Percentiles rank a stretch among this genome's conserved stretches.
Evolutionary conservation across 2,113 vertebrate genomes (phyloP).

Genomic region (Coreoperca whiteheadi): DNA sequence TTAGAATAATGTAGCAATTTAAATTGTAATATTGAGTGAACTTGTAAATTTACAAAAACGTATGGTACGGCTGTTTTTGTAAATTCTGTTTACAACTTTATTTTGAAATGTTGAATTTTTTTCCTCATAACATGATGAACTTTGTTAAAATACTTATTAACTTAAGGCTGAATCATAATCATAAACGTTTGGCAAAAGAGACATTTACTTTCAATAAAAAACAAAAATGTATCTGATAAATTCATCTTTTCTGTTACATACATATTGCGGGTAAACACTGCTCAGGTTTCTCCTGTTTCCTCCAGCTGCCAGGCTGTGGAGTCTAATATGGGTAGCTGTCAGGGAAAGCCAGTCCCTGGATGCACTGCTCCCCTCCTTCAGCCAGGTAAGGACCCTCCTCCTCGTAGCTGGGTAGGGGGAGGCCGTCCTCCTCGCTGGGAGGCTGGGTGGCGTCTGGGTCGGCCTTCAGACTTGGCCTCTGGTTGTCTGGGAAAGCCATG

Average conservation of each 20-base stretch:
- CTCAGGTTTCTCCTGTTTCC: constrained; percentile 11
- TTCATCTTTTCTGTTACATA: constrained; percentile 4
- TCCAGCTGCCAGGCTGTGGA: constrained; percentile 6
- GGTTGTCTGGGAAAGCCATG: constrained; percentile 95
- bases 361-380: constrained; percentile 86
- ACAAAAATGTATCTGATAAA: not conserved
- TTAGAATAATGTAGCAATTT: not conserved
- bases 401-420: constrained; percentile 88
- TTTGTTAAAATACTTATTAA: no score
- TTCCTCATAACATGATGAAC: no score
- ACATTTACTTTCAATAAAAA: not conserved
- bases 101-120: not conserved
- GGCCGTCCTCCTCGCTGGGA: constrained; percentile 82
- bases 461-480: constrained; percentile 90
- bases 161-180: not conserved
- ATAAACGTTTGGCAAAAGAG: constrained; percentile 18
- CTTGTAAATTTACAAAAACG: not conserved
- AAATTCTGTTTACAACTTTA: no score
- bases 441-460: constrained; percentile 81
- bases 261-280: constrained; percentile 30
- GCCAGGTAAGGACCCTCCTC: constrained; percentile 88
- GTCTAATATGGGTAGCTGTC: constrained; percentile 90
- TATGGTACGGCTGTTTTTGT: no score
- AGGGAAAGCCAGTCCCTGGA: constrained; percentile 83
- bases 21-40: not conserved